Base-by-base conservation (phyloP, 2,113 vertebrate species). In the Catharus bicknelli region DNA sequence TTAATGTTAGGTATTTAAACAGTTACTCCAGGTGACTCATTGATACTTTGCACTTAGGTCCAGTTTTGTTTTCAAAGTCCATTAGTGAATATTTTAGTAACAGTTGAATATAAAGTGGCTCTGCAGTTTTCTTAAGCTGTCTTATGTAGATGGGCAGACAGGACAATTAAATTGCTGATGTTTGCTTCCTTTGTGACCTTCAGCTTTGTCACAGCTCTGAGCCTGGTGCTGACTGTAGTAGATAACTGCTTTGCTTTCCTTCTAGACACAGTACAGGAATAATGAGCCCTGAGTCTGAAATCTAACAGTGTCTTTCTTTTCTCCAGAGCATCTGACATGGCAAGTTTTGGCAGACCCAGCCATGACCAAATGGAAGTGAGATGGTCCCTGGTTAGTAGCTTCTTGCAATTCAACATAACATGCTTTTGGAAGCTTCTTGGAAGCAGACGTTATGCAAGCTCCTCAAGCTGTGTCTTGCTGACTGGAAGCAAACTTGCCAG, bases 391-490 rank as follows among this genome's bases (percentile, higher is more conserved):
- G 88, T 96, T 86, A 86, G 88, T 50, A 55, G 69, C 92, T 86
- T 74, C 85, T 92, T 95, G 93, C 82, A 79, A 75, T 79, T 90
- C 74, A 74, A 79, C 34, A 29, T 72, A 67, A 54, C 27, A 2
- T 74, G 76, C 61, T 93, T 88, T 90, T 92, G 81, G 90, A 62
- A 91, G 85, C 78, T 18, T 53, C 80, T 83, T 93, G 88, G 83
- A 82, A 89, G 91, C 90, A 93, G 94, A 58, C 3, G 2, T 93
- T 96, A 62, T 90, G 91, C 63, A 91, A 94, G 68, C 87, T 94
- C 64, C 79, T 93, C 85, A 91, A 95, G 83, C 84, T 87, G 91
- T 42, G 53, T 78, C 89, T 92, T 94, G 59, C 91, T 95, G 93
- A 92, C 89, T 96, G 61, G 75, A 66, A 86, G 86, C 67, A 86